Evolutionary conservation across 2,888 invertebrate species (phyloP).

Genomic region (Eupeodes latifasciatus): DNA sequence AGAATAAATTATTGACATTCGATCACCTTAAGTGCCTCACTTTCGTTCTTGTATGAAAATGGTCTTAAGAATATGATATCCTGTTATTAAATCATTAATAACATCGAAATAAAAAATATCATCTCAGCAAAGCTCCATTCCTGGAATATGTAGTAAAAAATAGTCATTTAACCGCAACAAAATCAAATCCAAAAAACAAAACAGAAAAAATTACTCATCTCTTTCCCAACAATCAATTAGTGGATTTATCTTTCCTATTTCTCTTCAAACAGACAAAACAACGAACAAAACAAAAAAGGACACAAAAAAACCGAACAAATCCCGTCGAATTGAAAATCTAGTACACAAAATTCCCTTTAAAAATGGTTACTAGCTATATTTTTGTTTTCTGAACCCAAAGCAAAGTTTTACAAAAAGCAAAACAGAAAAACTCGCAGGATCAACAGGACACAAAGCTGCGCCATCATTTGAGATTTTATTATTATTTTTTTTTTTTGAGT

Average conservation of each 20-base stretch:
- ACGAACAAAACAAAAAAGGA: background rate
- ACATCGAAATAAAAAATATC: background rate
- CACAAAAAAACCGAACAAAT: background rate
- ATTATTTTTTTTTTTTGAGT: background rate
- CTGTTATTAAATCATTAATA: background rate
- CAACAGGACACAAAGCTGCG: slow-evolving; percentile 65
- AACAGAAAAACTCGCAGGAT: slow-evolving; percentile 35
- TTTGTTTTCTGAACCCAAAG: background rate
- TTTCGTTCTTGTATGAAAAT: too few species aligned
- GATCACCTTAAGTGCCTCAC: too few species aligned
- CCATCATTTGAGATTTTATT: slow-evolving; percentile 33
- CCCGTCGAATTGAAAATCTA: slow-evolving; percentile 35
- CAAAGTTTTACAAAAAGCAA: background rate
- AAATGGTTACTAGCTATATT: background rate
- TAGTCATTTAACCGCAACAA: slow-evolving; percentile 1
- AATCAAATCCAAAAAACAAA: background rate
- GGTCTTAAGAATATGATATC: too few species aligned
- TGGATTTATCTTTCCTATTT: slow-evolving; percentile 1
- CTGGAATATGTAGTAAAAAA: background rate
- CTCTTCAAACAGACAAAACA: background rate
- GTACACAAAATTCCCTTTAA: slow-evolving; percentile 1
- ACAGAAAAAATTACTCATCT: background rate
- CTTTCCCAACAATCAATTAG: slow-evolving; percentile 38
- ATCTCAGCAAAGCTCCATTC: background rate
- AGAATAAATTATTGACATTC: too few species aligned